Conservation (phyloP, 2,797 vertebrate genomes). For the Telmatherina bonti region DNA sequence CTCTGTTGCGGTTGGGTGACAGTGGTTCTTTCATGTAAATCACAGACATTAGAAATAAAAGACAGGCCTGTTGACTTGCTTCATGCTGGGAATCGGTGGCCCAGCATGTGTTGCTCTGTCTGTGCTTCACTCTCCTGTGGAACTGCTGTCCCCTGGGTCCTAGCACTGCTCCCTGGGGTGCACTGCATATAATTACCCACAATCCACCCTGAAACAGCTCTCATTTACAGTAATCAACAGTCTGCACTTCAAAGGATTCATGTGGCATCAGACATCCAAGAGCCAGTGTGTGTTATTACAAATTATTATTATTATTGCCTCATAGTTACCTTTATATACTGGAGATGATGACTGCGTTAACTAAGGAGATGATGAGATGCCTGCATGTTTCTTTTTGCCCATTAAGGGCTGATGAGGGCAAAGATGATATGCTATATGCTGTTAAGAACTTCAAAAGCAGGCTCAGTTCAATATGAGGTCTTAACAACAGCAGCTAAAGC, state of each 20-base stretch:
- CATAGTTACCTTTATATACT: conserved; percentile 71
- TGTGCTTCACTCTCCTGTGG: conserved; percentile 82
- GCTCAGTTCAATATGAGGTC: conserved; percentile 71
- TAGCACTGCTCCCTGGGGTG: conserved; percentile 83
- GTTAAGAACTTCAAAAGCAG: conserved; percentile 77
- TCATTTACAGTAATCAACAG: conserved; percentile 87
- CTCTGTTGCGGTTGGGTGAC: conserved; percentile 80
- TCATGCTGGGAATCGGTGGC: conserved; percentile 82
- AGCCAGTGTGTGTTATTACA: conserved; percentile 77
- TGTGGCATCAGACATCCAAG: conserved; percentile 76
- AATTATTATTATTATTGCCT: conserved; percentile 81
- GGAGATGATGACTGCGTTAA: conserved; percentile 65
- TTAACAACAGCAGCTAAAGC: conserved; percentile 65
- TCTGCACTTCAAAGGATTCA: conserved; percentile 84
- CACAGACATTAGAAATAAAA: conserved; percentile 85
- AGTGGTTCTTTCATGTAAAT: conserved; percentile 83
- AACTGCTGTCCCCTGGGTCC: conserved; percentile 79
- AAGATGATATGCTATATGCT: conserved; percentile 59
- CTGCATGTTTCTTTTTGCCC: conserved; percentile 48
- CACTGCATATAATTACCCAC: conserved; percentile 86
- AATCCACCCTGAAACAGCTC: conserved; percentile 86
- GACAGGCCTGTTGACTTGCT: conserved; percentile 83
- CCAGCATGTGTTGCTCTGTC: conserved; percentile 85
- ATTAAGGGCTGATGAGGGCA: conserved; percentile 73
- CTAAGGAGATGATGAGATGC: conserved; percentile 57